Conservation (phyloP, 2,797 vertebrate genomes). For the Malacoctenus gilli region DNA sequence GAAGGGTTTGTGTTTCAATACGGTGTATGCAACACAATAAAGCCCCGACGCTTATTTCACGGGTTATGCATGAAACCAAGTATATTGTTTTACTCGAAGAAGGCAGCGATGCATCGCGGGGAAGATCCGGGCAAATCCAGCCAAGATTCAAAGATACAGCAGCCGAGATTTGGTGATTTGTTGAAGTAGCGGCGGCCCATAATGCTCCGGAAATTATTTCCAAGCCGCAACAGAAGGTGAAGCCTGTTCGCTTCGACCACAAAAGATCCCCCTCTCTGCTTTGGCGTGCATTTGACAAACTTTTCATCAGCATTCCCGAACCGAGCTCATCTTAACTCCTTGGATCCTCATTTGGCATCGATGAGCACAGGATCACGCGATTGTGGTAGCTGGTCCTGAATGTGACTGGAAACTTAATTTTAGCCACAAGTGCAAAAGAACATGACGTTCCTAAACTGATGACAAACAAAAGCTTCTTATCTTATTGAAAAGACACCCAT, state of each 20-base stretch:
- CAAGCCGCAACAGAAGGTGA: not conserved
- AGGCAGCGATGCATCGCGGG: not conserved
- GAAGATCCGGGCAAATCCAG: conserved; percentile 10
- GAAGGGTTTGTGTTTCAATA: conserved; percentile 13
- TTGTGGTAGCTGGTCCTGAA: not conserved
- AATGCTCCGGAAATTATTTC: not conserved
- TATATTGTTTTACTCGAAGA: conserved; percentile 7
- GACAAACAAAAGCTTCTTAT: not conserved
- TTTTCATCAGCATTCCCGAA: too few species aligned
- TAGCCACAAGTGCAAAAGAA: not conserved
- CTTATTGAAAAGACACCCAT: not conserved
- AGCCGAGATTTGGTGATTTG: conserved; percentile 7
- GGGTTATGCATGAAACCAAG: conserved; percentile 12
- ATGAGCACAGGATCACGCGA: too few species aligned
- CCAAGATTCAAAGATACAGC: not conserved
- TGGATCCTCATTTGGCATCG: too few species aligned
- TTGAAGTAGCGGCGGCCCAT: not conserved
- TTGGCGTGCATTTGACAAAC: not conserved
- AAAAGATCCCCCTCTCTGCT: not conserved
- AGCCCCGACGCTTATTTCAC: conserved; percentile 20
- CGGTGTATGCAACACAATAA: conserved; percentile 18
- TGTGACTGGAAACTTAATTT: not conserved
- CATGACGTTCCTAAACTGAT: too few species aligned
- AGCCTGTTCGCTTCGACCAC: not conserved
- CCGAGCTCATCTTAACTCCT: too few species aligned